phyloP scores from a whole-genome alignment of 2,797 vertebrate genomes.

The Sebastiscus tertius region DNA sequence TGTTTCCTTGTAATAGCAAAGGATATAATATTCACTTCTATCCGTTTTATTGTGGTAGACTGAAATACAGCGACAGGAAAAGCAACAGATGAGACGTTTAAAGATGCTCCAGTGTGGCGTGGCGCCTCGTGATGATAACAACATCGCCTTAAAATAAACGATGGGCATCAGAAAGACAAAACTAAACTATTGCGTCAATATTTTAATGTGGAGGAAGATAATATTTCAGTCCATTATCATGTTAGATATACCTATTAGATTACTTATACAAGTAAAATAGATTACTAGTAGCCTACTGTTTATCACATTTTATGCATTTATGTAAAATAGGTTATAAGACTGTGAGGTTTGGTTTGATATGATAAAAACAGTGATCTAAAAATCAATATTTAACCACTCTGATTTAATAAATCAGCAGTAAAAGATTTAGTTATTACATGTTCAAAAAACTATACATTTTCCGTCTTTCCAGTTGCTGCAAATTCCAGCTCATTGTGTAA shows the following conservation, averaged over 20 bases:
- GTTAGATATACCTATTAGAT: not conserved
- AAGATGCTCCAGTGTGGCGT: not conserved
- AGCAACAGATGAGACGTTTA: slow-evolving; percentile 9
- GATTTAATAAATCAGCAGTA: not conserved
- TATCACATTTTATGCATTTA: not conserved
- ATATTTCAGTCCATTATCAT: not conserved
- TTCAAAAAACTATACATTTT: not conserved
- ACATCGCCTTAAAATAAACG: slow-evolving; percentile 34
- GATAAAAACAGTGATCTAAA: not conserved
- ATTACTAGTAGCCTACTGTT: not conserved
- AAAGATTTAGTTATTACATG: not conserved
- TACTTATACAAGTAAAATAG: not conserved
- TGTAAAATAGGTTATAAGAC: too few species aligned
- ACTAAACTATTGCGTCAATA: not conserved
- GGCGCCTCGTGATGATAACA: slow-evolving; percentile 10
- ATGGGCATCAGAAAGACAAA: slow-evolving; percentile 8
- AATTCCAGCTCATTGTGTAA: not conserved
- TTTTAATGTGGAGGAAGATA: not conserved
- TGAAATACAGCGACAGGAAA: slow-evolving; percentile 20
- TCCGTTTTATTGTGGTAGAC: not conserved
- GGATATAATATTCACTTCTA: not conserved
- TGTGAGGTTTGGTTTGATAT: not conserved
- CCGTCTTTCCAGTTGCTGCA: not conserved
- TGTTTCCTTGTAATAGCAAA: not conserved
- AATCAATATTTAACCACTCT: not conserved